Evolutionary conservation across 2,797 vertebrate genomes (phyloP).

Genomic region (Danio tinwini): DNA sequence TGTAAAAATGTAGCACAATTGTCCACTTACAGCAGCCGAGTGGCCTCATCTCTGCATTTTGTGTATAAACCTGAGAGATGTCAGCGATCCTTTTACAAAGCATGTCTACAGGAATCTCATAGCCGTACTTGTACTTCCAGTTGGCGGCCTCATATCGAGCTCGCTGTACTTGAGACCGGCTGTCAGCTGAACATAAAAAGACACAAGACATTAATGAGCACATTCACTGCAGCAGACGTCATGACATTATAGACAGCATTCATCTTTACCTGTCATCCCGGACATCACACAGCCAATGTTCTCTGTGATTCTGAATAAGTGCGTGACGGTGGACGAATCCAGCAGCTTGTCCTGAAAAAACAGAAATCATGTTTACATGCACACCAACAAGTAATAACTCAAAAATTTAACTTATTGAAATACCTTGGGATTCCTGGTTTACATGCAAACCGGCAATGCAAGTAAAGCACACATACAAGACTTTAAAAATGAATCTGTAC

Average conservation of each 20-base stretch:
- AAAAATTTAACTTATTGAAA: no score
- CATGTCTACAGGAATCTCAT: conserved; percentile 98
- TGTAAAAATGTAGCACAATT: no score
- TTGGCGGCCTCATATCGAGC: conserved; percentile 96
- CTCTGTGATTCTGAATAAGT: conserved; percentile 98
- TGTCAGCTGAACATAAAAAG: conserved; percentile 83
- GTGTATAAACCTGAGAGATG: conserved; percentile 98
- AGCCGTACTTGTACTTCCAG: conserved; percentile 98
- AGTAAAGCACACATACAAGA: no score
- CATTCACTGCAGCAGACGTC: conserved; percentile 55
- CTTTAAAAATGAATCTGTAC: no score
- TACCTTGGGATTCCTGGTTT: no score
- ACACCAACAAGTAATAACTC: no score
- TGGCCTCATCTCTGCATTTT: conserved; percentile 98
- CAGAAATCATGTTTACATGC: no score
- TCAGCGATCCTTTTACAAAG: conserved; percentile 96
- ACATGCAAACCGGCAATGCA: no score
- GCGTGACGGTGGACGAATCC: conserved; percentile 93
- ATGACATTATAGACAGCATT: no score
- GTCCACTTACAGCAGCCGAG: conserved; percentile 92
- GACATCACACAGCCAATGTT: conserved; percentile 99
- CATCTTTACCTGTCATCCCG: conserved; percentile 88
- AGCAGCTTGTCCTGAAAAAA: conserved; percentile 93
- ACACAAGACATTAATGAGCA: conserved; percentile 25
- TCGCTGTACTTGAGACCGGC: conserved; percentile 95